Conservation (phyloP, 2,797 vertebrate genomes). For the Phoeniculus purpureus region DNA sequence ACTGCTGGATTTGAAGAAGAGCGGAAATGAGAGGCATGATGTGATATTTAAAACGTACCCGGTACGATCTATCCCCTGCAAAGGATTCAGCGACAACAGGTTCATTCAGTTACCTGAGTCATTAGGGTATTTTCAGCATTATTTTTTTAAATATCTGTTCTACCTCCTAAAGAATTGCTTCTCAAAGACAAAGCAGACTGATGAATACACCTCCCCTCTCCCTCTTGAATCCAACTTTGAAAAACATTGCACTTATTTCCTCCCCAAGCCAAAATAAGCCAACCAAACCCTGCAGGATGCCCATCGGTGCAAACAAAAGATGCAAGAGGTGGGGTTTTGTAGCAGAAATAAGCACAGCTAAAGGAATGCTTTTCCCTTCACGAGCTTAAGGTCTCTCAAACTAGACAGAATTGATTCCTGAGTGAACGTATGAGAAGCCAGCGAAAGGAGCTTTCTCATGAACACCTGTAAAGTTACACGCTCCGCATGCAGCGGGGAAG, state of each 20-base stretch:
- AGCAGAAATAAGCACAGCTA: constrained; percentile 34
- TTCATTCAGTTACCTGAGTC: not conserved
- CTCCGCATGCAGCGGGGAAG: not conserved
- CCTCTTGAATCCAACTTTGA: constrained; percentile 33
- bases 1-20: not conserved
- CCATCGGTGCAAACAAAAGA: constrained; percentile 51
- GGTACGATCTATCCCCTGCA: not conserved
- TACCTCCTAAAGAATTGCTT: constrained; percentile 25
- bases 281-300: constrained; percentile 25
- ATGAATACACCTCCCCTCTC: constrained; percentile 30
- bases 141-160: constrained; percentile 41
- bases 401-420: constrained; percentile 46
- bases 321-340: not conserved
- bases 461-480: not conserved
- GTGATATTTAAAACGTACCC: not conserved
- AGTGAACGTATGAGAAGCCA: constrained; percentile 52
- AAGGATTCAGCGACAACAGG: not conserved
- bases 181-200: constrained; percentile 25
- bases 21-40: not conserved
- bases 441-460: not conserved
- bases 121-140: constrained; percentile 4
- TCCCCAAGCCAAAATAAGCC: constrained; percentile 48
- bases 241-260: constrained; percentile 32
- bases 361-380: constrained; percentile 44
- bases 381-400: constrained; percentile 56